phyloP scores from a whole-genome alignment of 2,888 invertebrate species.

The Linnaemya tessellans region DNA sequence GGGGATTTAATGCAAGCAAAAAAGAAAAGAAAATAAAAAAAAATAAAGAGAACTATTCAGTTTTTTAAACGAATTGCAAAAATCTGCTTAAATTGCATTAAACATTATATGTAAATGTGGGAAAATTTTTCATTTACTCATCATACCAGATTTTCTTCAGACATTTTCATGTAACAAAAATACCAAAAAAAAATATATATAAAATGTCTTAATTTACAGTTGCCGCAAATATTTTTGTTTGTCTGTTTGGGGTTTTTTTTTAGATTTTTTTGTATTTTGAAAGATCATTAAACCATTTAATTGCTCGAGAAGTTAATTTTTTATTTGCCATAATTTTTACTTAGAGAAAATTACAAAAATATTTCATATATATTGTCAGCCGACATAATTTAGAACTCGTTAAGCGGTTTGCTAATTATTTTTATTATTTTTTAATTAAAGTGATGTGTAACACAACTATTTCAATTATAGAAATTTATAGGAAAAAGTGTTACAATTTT shows the following conservation, averaged over 20 bases:
- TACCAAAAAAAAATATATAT: neutral
- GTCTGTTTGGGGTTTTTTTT: neutral
- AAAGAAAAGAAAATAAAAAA: neutral
- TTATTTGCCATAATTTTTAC: neutral
- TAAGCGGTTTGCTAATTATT: too few relatives aligned
- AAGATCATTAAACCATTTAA: neutral
- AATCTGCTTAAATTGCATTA: constrained; percentile 63
- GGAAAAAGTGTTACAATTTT: too few relatives aligned
- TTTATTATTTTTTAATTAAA: too few relatives aligned
- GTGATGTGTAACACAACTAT: too few relatives aligned
- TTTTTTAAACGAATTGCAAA: constrained; percentile 7
- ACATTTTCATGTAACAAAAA: constrained; percentile 13
- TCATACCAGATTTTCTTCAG: neutral
- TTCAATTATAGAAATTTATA: too few relatives aligned
- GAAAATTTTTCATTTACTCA: constrained; percentile 56
- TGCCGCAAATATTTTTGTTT: neutral
- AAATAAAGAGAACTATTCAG: neutral
- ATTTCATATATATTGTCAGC: too few relatives aligned
- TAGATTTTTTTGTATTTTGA: neutral
- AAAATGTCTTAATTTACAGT: constrained; percentile 22
- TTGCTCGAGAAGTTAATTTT: neutral
- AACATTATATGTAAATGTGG: constrained; percentile 57
- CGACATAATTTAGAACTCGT: too few relatives aligned
- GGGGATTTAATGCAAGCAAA: constrained; percentile 1
- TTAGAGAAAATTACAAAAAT: too few relatives aligned